Evolutionary conservation across 2,113 vertebrate genomes (phyloP), one percentile per base, ranked within the genome.

Genomic region (Globicephala melas): DNA sequence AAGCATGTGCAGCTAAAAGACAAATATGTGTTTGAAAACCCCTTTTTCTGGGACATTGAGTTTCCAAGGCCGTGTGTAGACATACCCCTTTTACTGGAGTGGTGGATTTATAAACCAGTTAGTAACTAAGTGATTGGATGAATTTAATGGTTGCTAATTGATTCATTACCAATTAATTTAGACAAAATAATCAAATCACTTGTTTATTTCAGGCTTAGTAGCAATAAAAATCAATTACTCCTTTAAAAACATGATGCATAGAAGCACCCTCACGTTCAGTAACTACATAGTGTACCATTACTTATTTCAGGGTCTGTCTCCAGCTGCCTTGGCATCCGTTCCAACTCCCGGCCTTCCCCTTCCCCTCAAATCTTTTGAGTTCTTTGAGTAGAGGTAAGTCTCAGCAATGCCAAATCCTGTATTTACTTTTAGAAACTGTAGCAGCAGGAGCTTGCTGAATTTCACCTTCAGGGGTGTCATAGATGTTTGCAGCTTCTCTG

Each of bases 281-380:
- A 68, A 91, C 96, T 96, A 95, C 97, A 95, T 73, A 88, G 71
- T 77, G 41, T 53, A 68, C 93, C 95, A 63, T 95, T 90, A 93
- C 76, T 15, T 96, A 89, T 95, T 95, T 87, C 92, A 92, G 81
- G 76, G 76, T 91, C 79, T 96, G 36, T 90, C 92, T 97, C 97
- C 97, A 97, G 96, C 97, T 98, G 97, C 83, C 55, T 71, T 74
- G 53, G 83, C 97, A 97, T 98, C 97, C 97, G 96, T 97, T 97
- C 71, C 92, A 84, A 91, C 63, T 96, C 80, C 47, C 76, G 83
- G 92, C 44, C 31, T 97, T 94, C 73, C 68, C n/a, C 44, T 97
- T 94, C 70, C 53, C 71, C 85, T 87, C 68, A 11, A 53, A 13
- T 95, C 80, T 94, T 73, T 58, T 84, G 44, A 92, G 83, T 77